Evolutionary conservation across 2,797 vertebrate genomes (phyloP).

Genomic region (Bovichtus variegatus): DNA sequence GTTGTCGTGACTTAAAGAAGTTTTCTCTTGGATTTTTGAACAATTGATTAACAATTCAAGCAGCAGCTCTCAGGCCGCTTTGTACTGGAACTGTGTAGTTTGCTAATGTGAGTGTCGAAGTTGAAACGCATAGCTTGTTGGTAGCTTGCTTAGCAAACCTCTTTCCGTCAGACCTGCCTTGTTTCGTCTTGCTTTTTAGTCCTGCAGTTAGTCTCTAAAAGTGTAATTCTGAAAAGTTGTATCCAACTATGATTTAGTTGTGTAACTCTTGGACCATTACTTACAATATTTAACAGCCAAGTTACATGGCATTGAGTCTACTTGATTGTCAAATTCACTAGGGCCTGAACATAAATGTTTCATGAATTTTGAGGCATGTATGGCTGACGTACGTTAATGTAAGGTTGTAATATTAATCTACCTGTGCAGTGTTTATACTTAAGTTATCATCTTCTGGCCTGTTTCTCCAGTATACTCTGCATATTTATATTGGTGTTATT

Average conservation of each 20-base stretch:
- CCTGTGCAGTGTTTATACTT: background rate
- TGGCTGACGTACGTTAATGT: background rate
- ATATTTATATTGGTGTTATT: background rate
- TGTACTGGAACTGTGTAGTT: background rate
- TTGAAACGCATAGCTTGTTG: background rate
- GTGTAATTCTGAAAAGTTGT: background rate
- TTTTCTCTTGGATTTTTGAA: background rate
- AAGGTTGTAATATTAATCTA: background rate
- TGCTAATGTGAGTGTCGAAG: background rate
- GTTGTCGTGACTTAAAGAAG: background rate
- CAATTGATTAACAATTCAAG: background rate
- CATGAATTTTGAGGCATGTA: background rate
- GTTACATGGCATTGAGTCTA: background rate
- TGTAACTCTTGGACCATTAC: background rate
- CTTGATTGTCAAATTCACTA: background rate
- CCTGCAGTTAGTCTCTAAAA: background rate
- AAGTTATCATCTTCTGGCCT: background rate
- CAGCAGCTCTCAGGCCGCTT: background rate
- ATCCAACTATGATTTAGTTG: constrained; percentile 1
- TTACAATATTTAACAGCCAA: background rate
- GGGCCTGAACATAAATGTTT: background rate
- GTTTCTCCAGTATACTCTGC: background rate
- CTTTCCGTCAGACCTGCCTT: background rate
- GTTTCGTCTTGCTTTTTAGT: background rate
- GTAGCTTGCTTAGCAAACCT: background rate